Conservation (phyloP, 2,888 invertebrate species). For the Arctia plantaginis region DNA sequence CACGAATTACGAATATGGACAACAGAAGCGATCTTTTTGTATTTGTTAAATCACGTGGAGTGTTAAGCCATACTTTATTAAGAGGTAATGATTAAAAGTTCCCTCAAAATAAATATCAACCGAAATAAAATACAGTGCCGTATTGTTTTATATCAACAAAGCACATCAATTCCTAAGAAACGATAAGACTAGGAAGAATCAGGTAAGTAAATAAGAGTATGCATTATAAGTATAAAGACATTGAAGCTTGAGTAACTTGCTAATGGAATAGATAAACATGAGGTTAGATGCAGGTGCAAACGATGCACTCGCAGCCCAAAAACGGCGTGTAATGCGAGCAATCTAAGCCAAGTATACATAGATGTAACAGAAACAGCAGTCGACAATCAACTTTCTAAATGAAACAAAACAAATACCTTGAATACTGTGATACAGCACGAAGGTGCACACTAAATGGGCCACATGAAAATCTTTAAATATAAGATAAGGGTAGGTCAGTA, state of each 20-base stretch:
- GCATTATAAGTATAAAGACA: slow-evolving; percentile 37
- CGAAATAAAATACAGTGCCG: neutral
- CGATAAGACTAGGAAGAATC: slow-evolving; percentile 30
- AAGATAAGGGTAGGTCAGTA: neutral
- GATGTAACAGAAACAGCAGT: slow-evolving; percentile 45
- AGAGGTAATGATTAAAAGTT: slow-evolving; percentile 7
- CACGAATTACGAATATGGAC: slow-evolving; percentile 16
- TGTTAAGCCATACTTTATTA: slow-evolving; percentile 10
- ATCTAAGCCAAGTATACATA: slow-evolving; percentile 25
- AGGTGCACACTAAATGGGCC: neutral
- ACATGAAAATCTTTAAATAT: neutral
- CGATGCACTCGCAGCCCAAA: slow-evolving; percentile 29
- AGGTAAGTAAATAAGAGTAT: slow-evolving; percentile 39
- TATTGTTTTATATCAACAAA: neutral
- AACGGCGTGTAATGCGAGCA: slow-evolving; percentile 43
- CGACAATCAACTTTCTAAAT: slow-evolving; percentile 35
- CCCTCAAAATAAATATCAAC: neutral
- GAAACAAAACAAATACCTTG: slow-evolving; percentile 24
- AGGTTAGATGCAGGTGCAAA: slow-evolving; percentile 46
- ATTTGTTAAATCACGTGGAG: slow-evolving; percentile 4
- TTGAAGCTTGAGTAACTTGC: slow-evolving; percentile 32
- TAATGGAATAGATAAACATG: slow-evolving; percentile 54
- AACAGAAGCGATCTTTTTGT: slow-evolving; percentile 4
- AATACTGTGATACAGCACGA: neutral
- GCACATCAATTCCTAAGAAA: slow-evolving; percentile 4